Evolutionary conservation across 1,140 invertebrate genomes (phyloP).

Genomic region (Drosophila malerkotliana): DNA sequence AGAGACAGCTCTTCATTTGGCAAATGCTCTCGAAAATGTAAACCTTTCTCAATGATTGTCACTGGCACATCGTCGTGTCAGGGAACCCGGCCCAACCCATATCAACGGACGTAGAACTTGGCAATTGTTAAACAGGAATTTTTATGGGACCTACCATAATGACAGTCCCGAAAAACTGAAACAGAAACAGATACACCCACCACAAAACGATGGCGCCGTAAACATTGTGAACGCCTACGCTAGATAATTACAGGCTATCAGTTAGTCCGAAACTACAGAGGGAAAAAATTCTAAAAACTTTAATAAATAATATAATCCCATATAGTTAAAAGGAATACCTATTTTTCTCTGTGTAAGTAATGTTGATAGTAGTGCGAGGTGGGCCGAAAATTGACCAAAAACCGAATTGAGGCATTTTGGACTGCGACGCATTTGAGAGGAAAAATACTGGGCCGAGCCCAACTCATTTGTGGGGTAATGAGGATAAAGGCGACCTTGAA

Average conservation of each 20-base stretch:
- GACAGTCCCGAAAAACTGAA: constrained; percentile 27
- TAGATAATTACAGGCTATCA: constrained; percentile 72
- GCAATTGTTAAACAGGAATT: constrained; percentile 38
- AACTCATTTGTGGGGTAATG: constrained; percentile 51
- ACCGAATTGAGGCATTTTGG: constrained; percentile 37
- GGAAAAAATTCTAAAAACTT: neutral
- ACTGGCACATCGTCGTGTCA: constrained; percentile 10
- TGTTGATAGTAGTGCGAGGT: neutral
- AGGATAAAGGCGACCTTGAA: constrained; percentile 61
- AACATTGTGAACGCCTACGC: constrained; percentile 63
- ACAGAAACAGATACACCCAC: constrained; percentile 31
- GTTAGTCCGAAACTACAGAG: constrained; percentile 16
- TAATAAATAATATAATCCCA: neutral
- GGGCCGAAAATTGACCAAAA: constrained; percentile 27
- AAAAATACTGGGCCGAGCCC: constrained; percentile 28
- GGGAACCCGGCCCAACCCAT: constrained; percentile 6
- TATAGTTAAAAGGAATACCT: neutral
- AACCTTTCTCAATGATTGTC: constrained; percentile 19
- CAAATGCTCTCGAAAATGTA: neutral
- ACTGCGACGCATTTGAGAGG: constrained; percentile 57
- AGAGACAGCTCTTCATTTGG: neutral
- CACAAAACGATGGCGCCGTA: constrained; percentile 45
- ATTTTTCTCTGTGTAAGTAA: neutral
- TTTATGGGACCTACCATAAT: constrained; percentile 33
- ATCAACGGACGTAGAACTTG: constrained; percentile 10